These are phyloP conservation scores for Lottia gigantea DNA, from an alignment of 2,888 invertebrate genomes.

Conservation along the genomic window DNA sequence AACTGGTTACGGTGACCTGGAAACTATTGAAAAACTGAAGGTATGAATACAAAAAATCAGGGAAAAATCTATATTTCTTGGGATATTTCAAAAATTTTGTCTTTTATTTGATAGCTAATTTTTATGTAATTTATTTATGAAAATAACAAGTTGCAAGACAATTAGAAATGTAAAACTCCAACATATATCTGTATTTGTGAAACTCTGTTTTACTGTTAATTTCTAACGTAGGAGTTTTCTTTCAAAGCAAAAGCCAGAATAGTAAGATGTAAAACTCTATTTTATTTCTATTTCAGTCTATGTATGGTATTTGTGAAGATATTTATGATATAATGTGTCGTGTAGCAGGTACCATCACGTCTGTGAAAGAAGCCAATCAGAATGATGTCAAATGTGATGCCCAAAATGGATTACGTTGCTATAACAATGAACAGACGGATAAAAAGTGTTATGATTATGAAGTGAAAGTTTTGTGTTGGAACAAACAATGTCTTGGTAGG, in stretches of 20 bases:
- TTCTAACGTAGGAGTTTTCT: too few relatives aligned
- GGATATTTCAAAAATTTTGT: too few relatives aligned
- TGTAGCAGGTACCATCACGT: conserved; percentile 41
- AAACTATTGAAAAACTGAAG: conserved; percentile 39
- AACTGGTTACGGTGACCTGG: conserved; percentile 49
- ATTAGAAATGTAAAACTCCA: too few relatives aligned
- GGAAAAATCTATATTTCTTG: too few relatives aligned
- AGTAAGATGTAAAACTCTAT: not conserved
- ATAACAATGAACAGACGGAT: conserved; percentile 48
- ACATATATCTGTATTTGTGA: too few relatives aligned
- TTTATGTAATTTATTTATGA: too few relatives aligned
- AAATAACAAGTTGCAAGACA: too few relatives aligned
- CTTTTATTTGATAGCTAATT: too few relatives aligned
- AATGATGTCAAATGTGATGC: conserved; percentile 51
- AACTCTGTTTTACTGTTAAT: too few relatives aligned
- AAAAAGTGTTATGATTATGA: conserved; percentile 82
- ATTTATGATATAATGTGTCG: conserved; percentile 49
- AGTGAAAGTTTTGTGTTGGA: conserved; percentile 78
- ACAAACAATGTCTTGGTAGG: conserved; percentile 28
- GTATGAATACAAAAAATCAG: not conserved
- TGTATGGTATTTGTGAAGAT: conserved; percentile 47
- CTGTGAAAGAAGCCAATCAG: conserved; percentile 46
- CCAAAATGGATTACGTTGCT: conserved; percentile 55
- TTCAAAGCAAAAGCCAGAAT: too few relatives aligned
- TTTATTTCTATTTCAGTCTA: conserved; percentile 23